Evolutionary conservation across 2,888 invertebrate genomes (phyloP).

Genomic region (Pediacus dermestoides): DNA sequence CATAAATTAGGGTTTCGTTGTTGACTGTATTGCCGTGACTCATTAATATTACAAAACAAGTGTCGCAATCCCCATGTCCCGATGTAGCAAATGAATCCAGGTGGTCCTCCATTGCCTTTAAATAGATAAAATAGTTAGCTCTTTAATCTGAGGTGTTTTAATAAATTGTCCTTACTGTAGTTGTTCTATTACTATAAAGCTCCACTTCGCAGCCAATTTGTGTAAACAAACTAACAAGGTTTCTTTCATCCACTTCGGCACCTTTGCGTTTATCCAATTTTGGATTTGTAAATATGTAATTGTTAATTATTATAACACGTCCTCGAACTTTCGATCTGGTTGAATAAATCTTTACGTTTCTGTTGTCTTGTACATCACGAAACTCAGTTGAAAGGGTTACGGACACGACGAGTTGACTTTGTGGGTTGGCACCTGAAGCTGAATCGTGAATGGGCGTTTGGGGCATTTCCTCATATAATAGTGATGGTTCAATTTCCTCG

Average conservation of each 20-base stretch:
- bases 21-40: slow-evolving; percentile 59
- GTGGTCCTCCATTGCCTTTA: slow-evolving; percentile 48
- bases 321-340: slow-evolving; percentile 59
- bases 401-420: slow-evolving; percentile 24
- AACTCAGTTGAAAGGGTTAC: slow-evolving; percentile 30
- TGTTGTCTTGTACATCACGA: slow-evolving; percentile 27
- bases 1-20: slow-evolving; percentile 54
- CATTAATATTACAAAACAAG: slow-evolving; percentile 63
- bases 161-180: slow-evolving; percentile 19
- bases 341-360: slow-evolving; percentile 42
- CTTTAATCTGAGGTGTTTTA: not conserved
- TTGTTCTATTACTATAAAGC: slow-evolving; percentile 20
- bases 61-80: slow-evolving; percentile 53
- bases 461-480: no score
- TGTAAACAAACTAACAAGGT: slow-evolving; percentile 58
- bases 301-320: slow-evolving; percentile 60
- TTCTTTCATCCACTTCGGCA: slow-evolving; percentile 56
- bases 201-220: slow-evolving; percentile 49
- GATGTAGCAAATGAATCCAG: slow-evolving; percentile 48
- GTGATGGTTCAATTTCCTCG: no score
- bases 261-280: slow-evolving; percentile 52
- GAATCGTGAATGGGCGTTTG: not conserved
- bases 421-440: slow-evolving; percentile 7
- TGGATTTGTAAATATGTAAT: slow-evolving; percentile 52
- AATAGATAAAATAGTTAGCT: no score